phyloP scores from a whole-genome alignment of 1,140 invertebrate genomes.

The Phymorhynchus buccinoides region DNA sequence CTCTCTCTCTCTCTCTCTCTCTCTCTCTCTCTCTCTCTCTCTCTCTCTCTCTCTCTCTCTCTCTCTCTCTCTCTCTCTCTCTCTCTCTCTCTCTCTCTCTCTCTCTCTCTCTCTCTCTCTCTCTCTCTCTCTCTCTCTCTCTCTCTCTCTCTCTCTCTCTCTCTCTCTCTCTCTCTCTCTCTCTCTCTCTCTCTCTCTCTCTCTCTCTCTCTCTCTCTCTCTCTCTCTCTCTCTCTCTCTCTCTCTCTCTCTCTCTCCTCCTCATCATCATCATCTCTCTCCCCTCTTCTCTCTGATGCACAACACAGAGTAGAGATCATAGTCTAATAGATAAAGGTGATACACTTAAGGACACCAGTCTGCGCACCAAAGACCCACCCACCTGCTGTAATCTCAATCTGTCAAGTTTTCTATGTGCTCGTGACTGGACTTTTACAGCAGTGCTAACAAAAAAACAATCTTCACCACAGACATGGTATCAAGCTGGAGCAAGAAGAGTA shows the following conservation, averaged over 20 bases:
- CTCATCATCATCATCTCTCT: not conserved
- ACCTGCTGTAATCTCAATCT: too few species aligned
- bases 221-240: not conserved
- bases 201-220: not conserved
- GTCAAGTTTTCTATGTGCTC: too few species aligned
- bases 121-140: not conserved
- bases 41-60: not conserved
- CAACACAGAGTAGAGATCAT: too few species aligned
- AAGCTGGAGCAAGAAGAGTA: too few species aligned
- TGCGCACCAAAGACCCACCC: too few species aligned
- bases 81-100: conserved; percentile 2
- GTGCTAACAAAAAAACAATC: too few species aligned
- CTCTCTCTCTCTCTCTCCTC: not conserved
- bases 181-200: not conserved
- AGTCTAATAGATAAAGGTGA: too few species aligned
- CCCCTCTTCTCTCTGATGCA: too few species aligned
- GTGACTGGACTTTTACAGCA: too few species aligned
- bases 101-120: not conserved
- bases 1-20: not conserved
- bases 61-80: not conserved
- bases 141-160: conserved; percentile 7
- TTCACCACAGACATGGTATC: too few species aligned
- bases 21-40: conserved; percentile 8
- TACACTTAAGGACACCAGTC: too few species aligned
- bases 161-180: conserved; percentile 10